Percentiles rank a stretch among this genome's conserved stretches.
Conservation (phyloP, 2,888 invertebrate species). For the Lamellibrachia satsuma region DNA sequence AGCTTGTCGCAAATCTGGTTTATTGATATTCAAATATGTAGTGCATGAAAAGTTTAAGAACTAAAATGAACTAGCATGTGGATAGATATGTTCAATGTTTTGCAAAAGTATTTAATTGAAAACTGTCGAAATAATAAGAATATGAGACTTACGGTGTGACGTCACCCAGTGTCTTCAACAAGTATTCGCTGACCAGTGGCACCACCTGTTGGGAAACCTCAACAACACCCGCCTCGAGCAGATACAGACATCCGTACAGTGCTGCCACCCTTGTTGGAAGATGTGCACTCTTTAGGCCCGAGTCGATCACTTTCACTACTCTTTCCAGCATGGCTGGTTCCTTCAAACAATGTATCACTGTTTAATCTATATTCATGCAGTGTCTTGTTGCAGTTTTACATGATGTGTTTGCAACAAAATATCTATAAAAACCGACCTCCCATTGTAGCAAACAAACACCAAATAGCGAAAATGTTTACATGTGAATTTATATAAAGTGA, state of each 20-base stretch:
- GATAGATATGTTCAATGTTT: too few species aligned
- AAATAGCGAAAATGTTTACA: too few species aligned
- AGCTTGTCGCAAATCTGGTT: too few species aligned
- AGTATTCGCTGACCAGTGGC: slow-evolving; percentile 63
- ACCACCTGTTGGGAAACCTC: slow-evolving; percentile 60
- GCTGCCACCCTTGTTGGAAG: slow-evolving; percentile 73
- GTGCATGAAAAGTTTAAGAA: too few species aligned
- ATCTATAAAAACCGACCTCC: too few species aligned
- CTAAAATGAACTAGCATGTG: too few species aligned
- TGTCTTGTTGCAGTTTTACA: neutral
- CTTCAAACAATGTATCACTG: slow-evolving; percentile 49
- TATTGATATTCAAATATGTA: too few species aligned
- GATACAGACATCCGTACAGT: slow-evolving; percentile 75
- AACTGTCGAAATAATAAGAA: neutral
- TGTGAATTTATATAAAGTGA: too few species aligned
- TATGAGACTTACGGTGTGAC: slow-evolving; percentile 56
- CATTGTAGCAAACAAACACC: too few species aligned
- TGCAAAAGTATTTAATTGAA: too few species aligned
- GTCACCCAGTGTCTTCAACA: slow-evolving; percentile 60
- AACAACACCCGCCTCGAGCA: slow-evolving; percentile 70
- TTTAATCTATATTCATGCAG: neutral
- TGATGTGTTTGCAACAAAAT: neutral
- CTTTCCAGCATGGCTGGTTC: slow-evolving; percentile 71
- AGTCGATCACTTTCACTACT: slow-evolving; percentile 72
- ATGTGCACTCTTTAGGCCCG: slow-evolving; percentile 73